Conservation (phyloP, 2,888 invertebrate genomes). For the Pyrrhosoma nymphula region DNA sequence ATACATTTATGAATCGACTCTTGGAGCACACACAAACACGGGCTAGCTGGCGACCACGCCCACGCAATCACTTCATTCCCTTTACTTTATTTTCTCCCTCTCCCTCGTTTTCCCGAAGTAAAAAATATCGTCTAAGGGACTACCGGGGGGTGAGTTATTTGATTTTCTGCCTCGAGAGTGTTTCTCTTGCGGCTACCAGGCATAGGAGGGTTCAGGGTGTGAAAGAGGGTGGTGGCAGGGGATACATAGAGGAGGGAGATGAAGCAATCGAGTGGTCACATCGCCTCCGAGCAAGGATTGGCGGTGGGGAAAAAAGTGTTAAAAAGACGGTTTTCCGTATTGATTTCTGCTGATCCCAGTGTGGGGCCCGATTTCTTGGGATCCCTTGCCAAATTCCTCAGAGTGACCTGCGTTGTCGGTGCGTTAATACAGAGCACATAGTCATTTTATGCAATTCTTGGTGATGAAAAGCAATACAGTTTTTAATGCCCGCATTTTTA, state of each 20-base stretch:
- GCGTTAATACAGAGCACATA: background rate
- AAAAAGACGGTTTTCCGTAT: background rate
- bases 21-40: background rate
- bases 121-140: background rate
- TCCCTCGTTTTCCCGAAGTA: background rate
- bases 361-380: background rate
- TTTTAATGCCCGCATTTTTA: too few species aligned
- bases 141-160: constrained; percentile 24
- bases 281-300: background rate
- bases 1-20: background rate
- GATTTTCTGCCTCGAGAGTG: constrained; percentile 42
- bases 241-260: background rate
- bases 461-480: too few species aligned
- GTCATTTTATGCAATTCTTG: too few species aligned
- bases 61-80: constrained; percentile 47
- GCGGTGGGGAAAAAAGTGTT: background rate
- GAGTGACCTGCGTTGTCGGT: background rate
- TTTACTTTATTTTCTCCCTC: background rate
- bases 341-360: background rate
- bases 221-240: background rate
- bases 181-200: constrained; percentile 39
- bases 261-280: constrained; percentile 23
- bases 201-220: background rate
- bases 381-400: background rate
- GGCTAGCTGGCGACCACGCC: constrained; percentile 33